These are phyloP conservation scores for Arctia plantaginis DNA, from an alignment of 2,888 invertebrate genomes.

Conservation along the genomic window DNA sequence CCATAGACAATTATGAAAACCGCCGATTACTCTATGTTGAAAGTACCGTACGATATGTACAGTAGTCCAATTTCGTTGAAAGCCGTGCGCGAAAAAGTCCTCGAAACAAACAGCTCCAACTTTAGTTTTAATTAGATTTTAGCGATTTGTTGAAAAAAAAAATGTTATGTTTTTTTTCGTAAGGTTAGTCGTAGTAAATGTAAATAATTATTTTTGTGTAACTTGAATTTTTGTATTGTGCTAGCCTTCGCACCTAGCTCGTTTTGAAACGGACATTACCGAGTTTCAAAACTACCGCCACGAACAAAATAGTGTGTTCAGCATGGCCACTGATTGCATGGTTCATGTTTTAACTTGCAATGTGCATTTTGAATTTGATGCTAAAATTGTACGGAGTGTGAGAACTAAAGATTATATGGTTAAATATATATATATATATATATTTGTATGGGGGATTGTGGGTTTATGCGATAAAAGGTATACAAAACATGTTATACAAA, in stretches of 20 bases:
- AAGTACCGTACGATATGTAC: neutral
- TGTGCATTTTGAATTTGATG: neutral
- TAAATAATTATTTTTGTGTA: conserved; percentile 46
- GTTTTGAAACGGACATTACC: conserved; percentile 33
- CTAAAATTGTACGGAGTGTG: neutral
- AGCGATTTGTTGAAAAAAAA: conserved; percentile 48
- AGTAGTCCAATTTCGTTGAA: neutral
- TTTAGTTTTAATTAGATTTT: conserved; percentile 43
- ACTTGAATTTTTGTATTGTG: conserved; percentile 40
- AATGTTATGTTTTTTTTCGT: conserved; percentile 47
- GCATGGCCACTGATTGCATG: conserved; percentile 20
- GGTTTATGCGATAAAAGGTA: neutral
- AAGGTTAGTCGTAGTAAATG: conserved; percentile 48
- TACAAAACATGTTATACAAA: neutral
- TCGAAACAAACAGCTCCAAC: conserved; percentile 30
- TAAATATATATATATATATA: neutral
- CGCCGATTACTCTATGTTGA: neutral
- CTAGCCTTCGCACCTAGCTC: conserved; percentile 59
- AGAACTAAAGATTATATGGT: neutral
- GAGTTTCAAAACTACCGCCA: conserved; percentile 44
- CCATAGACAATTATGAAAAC: neutral
- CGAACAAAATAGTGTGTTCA: conserved; percentile 51
- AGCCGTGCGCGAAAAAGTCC: conserved; percentile 42
- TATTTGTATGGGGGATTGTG: neutral
- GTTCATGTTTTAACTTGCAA: neutral